phyloP scores from a whole-genome alignment of 2,113 vertebrate genomes.

The Oreocharis arfaki region DNA sequence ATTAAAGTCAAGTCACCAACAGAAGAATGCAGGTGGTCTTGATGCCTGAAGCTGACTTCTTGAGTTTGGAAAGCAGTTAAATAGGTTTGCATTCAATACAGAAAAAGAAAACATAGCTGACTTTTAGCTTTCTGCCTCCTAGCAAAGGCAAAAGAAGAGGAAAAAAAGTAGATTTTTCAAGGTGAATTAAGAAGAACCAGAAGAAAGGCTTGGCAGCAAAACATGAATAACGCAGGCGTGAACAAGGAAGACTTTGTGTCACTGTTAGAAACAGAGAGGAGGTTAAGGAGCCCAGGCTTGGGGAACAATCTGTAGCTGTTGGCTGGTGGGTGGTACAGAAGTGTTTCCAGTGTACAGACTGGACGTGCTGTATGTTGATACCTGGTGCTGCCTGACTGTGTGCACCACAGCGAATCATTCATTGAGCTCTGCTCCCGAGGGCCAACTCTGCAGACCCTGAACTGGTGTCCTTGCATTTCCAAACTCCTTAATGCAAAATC shows the following conservation, averaged over 20 bases:
- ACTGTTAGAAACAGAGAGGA: neutral
- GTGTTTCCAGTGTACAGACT: neutral
- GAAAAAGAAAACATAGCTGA: neutral
- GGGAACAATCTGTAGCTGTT: neutral
- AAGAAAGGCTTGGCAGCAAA: neutral
- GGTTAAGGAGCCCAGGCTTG: neutral
- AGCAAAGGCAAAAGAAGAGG: neutral
- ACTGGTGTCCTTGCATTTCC: neutral
- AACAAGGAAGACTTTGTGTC: neutral
- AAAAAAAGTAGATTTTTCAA: neutral
- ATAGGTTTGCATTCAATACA: neutral
- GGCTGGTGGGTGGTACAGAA: neutral
- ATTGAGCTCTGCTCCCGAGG: neutral
- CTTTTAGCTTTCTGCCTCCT: neutral
- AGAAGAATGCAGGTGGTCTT: neutral
- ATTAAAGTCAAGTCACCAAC: neutral
- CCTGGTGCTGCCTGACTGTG: neutral
- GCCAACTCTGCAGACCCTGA: neutral
- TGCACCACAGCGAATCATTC: fast-evolving
- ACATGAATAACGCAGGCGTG: neutral
- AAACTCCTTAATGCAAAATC: neutral
- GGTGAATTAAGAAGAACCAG: neutral
- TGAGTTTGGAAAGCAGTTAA: neutral
- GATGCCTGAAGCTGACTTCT: neutral
- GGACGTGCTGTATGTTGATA: neutral